Evolutionary conservation across 2,888 invertebrate species (phyloP).

Genomic region (Leptopilina drosophilae): DNA sequence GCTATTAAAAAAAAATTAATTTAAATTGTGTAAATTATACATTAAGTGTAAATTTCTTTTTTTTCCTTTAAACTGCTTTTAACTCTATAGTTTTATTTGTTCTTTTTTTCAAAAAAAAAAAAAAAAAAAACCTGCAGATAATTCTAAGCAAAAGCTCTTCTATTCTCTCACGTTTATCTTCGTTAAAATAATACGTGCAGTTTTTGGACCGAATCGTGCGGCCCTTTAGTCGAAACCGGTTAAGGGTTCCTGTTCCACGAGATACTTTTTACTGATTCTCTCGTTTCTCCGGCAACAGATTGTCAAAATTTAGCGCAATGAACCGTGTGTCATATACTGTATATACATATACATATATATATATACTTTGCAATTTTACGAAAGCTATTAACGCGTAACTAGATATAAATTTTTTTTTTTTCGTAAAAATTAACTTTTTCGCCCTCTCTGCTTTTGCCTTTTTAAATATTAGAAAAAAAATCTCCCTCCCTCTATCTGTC

Average conservation of each 20-base stretch:
- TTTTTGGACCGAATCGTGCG: constrained; percentile 54
- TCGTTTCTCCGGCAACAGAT: constrained; percentile 50
- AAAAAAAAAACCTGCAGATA: background rate
- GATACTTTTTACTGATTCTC: constrained; percentile 44
- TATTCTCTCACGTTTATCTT: constrained; percentile 55
- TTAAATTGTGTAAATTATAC: no score
- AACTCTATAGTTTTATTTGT: background rate
- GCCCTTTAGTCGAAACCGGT: constrained; percentile 56
- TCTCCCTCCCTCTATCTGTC: background rate
- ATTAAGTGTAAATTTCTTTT: no score
- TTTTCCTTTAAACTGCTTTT: no score
- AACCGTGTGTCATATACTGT: constrained; percentile 28
- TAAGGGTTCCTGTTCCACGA: constrained; percentile 48
- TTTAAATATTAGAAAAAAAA: no score
- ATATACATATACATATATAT: no score
- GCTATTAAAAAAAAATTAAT: no score
- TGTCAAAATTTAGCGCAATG: constrained; percentile 49
- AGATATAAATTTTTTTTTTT: no score
- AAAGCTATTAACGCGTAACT: background rate
- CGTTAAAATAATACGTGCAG: constrained; percentile 55
- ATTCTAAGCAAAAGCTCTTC: constrained; percentile 38
- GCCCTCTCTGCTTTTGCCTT: background rate
- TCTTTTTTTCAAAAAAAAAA: background rate
- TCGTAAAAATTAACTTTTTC: constrained; percentile 12
- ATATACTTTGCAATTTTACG: constrained; percentile 13